These are phyloP conservation scores for Didymodactylos carnosus DNA, from an alignment of 2,888 invertebrate species.

Conservation along the genomic window DNA sequence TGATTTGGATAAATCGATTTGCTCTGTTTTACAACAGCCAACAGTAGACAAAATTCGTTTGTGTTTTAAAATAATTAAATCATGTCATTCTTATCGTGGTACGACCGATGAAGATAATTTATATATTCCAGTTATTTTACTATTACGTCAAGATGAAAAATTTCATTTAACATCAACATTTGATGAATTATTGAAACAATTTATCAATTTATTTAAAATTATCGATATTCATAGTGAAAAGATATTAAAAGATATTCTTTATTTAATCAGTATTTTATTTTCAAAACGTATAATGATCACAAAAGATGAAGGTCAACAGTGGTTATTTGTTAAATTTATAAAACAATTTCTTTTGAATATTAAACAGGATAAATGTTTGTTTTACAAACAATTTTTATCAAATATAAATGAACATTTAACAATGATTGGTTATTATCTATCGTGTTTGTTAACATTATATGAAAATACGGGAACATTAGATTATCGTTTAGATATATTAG, in stretches of 20 bases:
- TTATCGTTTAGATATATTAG: background rate
- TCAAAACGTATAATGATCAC: background rate
- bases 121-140: background rate
- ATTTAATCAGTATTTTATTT: background rate
- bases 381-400: background rate
- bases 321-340: background rate
- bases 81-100: background rate
- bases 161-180: background rate
- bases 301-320: background rate
- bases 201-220: background rate
- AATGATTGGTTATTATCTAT: background rate
- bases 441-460: background rate
- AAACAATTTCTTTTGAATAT: background rate
- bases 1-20: background rate
- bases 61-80: background rate
- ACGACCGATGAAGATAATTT: background rate
- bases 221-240: background rate
- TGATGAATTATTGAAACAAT: background rate
- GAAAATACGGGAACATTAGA: background rate
- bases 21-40: background rate
- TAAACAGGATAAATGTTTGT: background rate
- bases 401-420: background rate
- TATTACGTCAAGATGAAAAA: background rate
- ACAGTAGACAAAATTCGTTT: background rate
- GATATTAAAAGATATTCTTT: background rate